Percentiles rank a stretch among this genome's conserved stretches.
These are phyloP conservation scores for Pyrrhia umbra DNA, from an alignment of 2,888 invertebrate genomes.

Conservation along the genomic window DNA sequence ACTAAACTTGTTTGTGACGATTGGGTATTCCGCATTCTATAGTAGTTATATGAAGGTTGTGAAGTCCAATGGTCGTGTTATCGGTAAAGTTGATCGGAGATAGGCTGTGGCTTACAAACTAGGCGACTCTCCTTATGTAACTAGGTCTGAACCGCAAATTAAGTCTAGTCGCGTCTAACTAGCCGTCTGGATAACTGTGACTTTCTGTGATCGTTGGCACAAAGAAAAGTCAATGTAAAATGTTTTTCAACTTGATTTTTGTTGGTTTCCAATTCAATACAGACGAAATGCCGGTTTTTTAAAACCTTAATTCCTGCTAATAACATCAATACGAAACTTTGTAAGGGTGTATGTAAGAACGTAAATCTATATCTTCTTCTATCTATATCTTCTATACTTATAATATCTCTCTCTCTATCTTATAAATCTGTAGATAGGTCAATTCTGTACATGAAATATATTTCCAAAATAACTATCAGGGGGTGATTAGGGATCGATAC, in stretches of 20 bases:
- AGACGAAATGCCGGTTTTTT: background rate
- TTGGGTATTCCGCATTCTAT: slow-evolving; percentile 28
- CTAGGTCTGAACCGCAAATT: slow-evolving; percentile 18
- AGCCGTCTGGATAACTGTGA: slow-evolving; percentile 4
- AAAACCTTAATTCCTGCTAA: no score
- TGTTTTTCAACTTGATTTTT: background rate
- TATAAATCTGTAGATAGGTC: no score
- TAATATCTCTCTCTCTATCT: no score
- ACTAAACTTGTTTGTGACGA: slow-evolving; percentile 34
- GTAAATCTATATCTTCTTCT: no score
- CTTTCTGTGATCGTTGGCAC: slow-evolving; percentile 5
- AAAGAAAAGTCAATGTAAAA: background rate
- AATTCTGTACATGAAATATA: no score
- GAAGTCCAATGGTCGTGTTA: slow-evolving; percentile 28
- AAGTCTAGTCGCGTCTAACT: slow-evolving; percentile 15
- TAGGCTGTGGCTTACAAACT: slow-evolving; percentile 23
- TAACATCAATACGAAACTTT: no score
- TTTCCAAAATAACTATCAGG: no score
- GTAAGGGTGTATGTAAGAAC: no score
- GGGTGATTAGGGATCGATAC: no score
- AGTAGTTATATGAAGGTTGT: slow-evolving; percentile 26
- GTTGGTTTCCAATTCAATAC: background rate
- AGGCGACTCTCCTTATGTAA: slow-evolving; percentile 31
- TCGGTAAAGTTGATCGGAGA: slow-evolving; percentile 41
- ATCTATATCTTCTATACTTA: no score